phyloP scores from a whole-genome alignment of 2,113 vertebrate genomes.

The Notarius quadriscutis region DNA sequence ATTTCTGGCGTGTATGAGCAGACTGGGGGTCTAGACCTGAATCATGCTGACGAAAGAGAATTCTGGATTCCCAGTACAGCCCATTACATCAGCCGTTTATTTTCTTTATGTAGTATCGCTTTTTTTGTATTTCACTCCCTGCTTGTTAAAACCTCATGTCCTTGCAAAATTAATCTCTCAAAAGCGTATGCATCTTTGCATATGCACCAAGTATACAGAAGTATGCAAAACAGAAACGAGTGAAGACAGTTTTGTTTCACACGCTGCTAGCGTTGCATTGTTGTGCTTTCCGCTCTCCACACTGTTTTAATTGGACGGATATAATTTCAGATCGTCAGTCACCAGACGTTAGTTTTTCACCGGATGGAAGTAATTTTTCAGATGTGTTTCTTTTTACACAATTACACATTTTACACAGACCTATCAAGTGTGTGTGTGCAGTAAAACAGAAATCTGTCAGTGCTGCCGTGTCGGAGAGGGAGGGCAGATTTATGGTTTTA shows the following conservation, averaged over 20 bases:
- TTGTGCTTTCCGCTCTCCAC: background rate
- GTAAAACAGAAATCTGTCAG: background rate
- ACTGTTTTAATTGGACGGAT: background rate
- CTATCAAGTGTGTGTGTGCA: background rate
- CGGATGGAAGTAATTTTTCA: background rate
- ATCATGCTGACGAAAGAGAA: slow-evolving; percentile 16
- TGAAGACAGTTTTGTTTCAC: slow-evolving; percentile 15
- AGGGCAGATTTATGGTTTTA: background rate
- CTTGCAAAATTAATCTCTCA: slow-evolving; percentile 7
- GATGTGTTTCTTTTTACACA: background rate
- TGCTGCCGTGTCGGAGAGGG: background rate
- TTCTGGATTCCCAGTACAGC: slow-evolving; percentile 1
- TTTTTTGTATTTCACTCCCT: background rate
- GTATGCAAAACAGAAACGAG: background rate
- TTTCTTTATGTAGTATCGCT: background rate
- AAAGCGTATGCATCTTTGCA: background rate
- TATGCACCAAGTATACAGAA: background rate
- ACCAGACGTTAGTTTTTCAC: background rate
- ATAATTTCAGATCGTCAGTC: background rate
- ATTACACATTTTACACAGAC: background rate
- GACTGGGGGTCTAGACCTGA: slow-evolving; percentile 21
- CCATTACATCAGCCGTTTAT: slow-evolving; percentile 5
- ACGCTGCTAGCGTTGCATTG: background rate
- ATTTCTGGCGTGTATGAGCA: slow-evolving; percentile 27
- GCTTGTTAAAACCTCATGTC: background rate